These are phyloP conservation scores for Microcebus murinus DNA, from an alignment of 2,113 vertebrate species.

Conservation along the genomic window DNA sequence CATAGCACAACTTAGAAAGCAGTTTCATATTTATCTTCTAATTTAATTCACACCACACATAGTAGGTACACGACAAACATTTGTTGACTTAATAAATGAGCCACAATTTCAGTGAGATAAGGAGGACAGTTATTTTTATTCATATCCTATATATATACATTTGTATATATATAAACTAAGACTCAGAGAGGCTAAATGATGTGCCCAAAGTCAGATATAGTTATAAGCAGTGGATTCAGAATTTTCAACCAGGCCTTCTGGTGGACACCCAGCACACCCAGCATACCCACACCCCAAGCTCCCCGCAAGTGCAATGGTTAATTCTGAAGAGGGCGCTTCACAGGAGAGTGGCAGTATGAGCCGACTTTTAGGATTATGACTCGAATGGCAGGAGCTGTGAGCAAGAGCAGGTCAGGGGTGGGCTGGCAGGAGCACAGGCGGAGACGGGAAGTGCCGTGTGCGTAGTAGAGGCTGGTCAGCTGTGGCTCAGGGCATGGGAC, in stretches of 20 bases:
- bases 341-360: background rate
- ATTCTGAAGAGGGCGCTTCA: background rate
- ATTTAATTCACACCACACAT: background rate
- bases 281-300: background rate
- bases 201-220: background rate
- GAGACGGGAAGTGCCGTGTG: background rate
- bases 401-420: background rate
- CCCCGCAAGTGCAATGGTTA: background rate
- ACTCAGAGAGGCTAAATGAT: background rate
- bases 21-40: background rate
- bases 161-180: background rate
- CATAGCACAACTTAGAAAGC: background rate
- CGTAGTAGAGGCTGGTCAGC: background rate
- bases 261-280: background rate
- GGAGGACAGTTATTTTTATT: background rate
- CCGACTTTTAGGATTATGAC: background rate
- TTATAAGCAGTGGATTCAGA: background rate
- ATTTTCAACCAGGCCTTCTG: background rate
- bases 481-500: background rate
- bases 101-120: background rate
- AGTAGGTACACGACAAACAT: background rate
- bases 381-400: background rate
- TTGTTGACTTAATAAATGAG: background rate
- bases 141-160: no score
- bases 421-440: background rate